These are phyloP conservation scores for Anoplius nigerrimus DNA, from an alignment of 2,888 invertebrate species.

Conservation along the genomic window DNA sequence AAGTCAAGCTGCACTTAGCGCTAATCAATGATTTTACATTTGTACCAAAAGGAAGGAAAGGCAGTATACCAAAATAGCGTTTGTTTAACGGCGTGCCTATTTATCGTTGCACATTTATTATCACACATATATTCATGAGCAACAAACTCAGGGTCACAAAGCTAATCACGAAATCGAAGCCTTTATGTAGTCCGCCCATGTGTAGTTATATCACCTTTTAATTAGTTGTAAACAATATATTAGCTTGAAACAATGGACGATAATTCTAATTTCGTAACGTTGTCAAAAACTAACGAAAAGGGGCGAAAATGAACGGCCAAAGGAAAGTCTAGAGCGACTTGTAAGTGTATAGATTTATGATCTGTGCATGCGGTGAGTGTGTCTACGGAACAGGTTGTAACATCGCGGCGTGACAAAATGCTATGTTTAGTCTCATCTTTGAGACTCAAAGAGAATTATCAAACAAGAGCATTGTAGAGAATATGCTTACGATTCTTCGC, in stretches of 20 bases:
- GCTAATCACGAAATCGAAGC: background rate
- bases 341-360: slow-evolving; percentile 35
- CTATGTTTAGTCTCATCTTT: slow-evolving; percentile 70
- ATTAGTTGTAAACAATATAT: background rate
- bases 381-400: slow-evolving; percentile 45
- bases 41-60: too few relatives aligned
- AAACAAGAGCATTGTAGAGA: slow-evolving; percentile 67
- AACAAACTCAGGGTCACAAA: background rate
- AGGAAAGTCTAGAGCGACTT: too few relatives aligned
- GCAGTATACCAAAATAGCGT: background rate
- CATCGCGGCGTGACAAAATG: slow-evolving; percentile 55
- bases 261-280: background rate
- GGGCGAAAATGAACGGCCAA: background rate
- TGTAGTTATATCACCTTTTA: background rate
- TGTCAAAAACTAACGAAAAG: background rate
- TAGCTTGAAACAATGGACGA: background rate
- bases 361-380: slow-evolving; percentile 53
- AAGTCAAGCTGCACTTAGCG: too few relatives aligned
- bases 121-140: slow-evolving; percentile 1
- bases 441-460: slow-evolving; percentile 70
- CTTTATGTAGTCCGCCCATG: slow-evolving; percentile 15
- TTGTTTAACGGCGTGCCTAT: background rate
- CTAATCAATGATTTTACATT: too few relatives aligned
- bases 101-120: slow-evolving; percentile 7
- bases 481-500: slow-evolving; percentile 56